These are phyloP conservation scores for Andrena marginata DNA, from an alignment of 2,888 invertebrate species.

Conservation along the genomic window DNA sequence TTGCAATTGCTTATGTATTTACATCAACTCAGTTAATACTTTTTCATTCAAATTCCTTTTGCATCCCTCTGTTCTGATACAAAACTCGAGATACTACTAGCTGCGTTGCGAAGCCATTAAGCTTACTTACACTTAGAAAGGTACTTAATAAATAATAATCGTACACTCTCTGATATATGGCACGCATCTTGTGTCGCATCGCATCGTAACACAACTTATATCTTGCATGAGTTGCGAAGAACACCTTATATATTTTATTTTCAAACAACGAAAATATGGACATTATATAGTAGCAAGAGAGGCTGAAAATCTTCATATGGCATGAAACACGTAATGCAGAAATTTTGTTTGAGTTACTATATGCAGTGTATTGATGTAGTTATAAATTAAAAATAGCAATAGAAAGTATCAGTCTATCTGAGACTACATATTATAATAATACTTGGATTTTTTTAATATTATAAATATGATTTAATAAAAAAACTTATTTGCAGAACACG, in stretches of 20 bases:
- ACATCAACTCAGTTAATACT: no score
- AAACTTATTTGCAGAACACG: no score
- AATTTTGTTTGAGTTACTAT: neutral
- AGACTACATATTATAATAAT: no score
- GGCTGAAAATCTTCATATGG: slow-evolving; percentile 42
- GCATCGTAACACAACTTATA: slow-evolving; percentile 2
- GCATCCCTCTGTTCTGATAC: slow-evolving; percentile 11
- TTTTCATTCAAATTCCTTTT: neutral
- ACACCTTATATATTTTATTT: slow-evolving; percentile 9
- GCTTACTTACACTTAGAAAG: slow-evolving; percentile 15
- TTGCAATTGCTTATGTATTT: neutral
- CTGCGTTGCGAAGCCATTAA: slow-evolving; percentile 4
- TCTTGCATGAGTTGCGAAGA: slow-evolving; percentile 4
- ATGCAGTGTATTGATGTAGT: no score
- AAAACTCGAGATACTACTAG: slow-evolving; percentile 28
- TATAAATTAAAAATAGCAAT: no score
- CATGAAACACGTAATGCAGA: neutral
- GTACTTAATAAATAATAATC: slow-evolving; percentile 11
- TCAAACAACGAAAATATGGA: slow-evolving; percentile 41
- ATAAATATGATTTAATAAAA: no score
- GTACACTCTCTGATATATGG: neutral
- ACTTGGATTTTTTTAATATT: no score
- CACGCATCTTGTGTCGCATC: neutral
- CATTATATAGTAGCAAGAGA: slow-evolving; percentile 39
- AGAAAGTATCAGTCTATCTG: no score